Percentiles rank a stretch among this genome's conserved stretches.
These are phyloP conservation scores for Acrocephalus kingi DNA, from an alignment of 2,113 vertebrate genomes.

Conservation along the genomic window DNA sequence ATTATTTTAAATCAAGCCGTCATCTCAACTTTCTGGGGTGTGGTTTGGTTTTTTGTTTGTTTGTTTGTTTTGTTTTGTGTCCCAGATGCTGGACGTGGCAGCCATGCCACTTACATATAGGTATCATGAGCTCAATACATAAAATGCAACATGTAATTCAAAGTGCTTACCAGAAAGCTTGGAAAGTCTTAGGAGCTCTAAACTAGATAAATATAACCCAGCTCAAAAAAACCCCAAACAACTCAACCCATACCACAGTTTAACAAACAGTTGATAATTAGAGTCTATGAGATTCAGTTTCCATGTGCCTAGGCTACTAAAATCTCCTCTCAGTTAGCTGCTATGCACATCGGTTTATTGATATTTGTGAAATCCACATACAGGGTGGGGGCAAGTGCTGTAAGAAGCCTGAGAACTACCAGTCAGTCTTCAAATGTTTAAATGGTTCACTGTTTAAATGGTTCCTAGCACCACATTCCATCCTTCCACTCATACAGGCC, in stretches of 20 bases:
- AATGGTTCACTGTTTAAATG: neutral
- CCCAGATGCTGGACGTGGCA: neutral
- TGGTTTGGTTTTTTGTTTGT: neutral
- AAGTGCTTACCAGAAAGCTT: neutral
- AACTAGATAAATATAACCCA: neutral
- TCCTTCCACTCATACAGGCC: neutral
- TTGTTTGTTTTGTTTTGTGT: neutral
- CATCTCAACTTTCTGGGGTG: neutral
- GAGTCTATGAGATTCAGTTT: neutral
- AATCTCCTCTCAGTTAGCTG: neutral
- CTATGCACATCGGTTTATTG: fast-evolving
- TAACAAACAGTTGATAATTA: neutral
- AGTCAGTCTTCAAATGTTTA: neutral
- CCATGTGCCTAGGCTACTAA: neutral
- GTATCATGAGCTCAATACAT: neutral
- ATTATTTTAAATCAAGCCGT: neutral
- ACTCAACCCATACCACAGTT: neutral
- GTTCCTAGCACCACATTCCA: neutral
- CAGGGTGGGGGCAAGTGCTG: fast-evolving
- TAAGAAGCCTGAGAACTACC: neutral
- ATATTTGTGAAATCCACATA: neutral
- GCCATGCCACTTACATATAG: neutral
- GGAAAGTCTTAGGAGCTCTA: neutral
- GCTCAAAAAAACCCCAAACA: neutral
- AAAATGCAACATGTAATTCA: neutral